phyloP scores from a whole-genome alignment of 2,797 vertebrate species.

The Cryptoprocta ferox region DNA sequence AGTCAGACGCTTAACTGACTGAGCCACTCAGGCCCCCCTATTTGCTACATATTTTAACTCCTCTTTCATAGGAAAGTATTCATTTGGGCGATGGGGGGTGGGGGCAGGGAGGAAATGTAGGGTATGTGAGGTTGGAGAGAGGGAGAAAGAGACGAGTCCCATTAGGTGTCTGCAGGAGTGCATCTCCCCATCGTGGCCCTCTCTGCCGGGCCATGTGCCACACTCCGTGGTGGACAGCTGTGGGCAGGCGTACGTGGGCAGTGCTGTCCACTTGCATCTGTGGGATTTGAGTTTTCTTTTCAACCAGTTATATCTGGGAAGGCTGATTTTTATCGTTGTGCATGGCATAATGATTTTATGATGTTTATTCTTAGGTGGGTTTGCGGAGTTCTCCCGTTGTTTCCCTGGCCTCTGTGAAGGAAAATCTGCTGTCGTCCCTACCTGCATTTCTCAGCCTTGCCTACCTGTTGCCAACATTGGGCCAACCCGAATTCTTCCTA shows the following conservation, averaged over 20 bases:
- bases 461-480: conserved; percentile 91
- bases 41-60: neutral
- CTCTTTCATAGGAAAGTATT: neutral
- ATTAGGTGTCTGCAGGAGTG: neutral
- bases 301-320: neutral
- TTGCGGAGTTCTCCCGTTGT: conserved; percentile 93
- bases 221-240: neutral
- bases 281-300: neutral
- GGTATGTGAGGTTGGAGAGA: neutral
- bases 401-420: conserved; percentile 97
- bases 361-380: conserved; percentile 91
- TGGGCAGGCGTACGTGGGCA: rapidly evolving
- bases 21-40: too few relatives aligned
- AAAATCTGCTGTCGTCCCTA: conserved; percentile 92
- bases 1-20: too few relatives aligned
- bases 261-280: neutral
- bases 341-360: conserved; percentile 40
- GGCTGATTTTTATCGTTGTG: neutral
- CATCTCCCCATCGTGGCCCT: neutral
- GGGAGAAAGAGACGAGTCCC: neutral
- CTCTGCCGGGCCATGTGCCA: neutral
- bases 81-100: neutral
- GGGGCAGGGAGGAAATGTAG: neutral
- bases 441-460: conserved; percentile 94
- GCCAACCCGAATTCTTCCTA: conserved; percentile 96